phyloP scores from a whole-genome alignment of 2,113 vertebrate species.

The Gnathonemus longibarbis region DNA sequence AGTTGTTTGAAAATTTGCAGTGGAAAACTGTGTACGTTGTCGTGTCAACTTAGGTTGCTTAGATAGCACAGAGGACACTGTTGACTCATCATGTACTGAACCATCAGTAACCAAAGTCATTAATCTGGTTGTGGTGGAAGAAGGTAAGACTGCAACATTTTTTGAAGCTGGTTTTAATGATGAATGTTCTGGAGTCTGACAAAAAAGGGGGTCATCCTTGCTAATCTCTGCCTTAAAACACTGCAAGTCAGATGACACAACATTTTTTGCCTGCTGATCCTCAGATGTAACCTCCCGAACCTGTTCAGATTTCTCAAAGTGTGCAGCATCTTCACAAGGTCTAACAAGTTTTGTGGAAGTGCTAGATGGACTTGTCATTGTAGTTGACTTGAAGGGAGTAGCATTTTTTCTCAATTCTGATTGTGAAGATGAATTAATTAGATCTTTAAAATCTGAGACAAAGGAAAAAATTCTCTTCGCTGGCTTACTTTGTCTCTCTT shows the following conservation, averaged over 20 bases:
- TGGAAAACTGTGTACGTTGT: constrained; percentile 49
- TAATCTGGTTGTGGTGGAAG: constrained; percentile 31
- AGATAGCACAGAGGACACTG: constrained; percentile 22
- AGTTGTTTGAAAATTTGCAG: constrained; percentile 43
- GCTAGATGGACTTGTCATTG: not conserved
- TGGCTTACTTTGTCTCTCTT: constrained; percentile 61
- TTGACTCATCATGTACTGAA: constrained; percentile 17
- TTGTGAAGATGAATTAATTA: constrained; percentile 51
- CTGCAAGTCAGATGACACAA: constrained; percentile 52
- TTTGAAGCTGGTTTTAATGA: constrained; percentile 22
- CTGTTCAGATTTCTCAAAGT: constrained; percentile 23
- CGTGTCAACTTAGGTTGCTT: constrained; percentile 54
- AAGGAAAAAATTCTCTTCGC: constrained; percentile 68
- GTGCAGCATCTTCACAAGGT: constrained; percentile 20
- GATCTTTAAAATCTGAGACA: constrained; percentile 67
- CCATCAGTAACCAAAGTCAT: constrained; percentile 5
- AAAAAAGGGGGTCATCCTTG: constrained; percentile 44
- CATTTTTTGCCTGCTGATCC: constrained; percentile 43
- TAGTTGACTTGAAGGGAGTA: constrained; percentile 27
- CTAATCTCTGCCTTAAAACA: constrained; percentile 57
- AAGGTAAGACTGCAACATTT: constrained; percentile 45
- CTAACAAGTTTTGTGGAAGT: constrained; percentile 23
- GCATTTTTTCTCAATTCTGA: constrained; percentile 46
- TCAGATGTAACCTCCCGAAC: not conserved
- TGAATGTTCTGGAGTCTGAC: constrained; percentile 35